Evolutionary conservation across 2,797 vertebrate genomes (phyloP).

Genomic region (Acanthornis magna): DNA sequence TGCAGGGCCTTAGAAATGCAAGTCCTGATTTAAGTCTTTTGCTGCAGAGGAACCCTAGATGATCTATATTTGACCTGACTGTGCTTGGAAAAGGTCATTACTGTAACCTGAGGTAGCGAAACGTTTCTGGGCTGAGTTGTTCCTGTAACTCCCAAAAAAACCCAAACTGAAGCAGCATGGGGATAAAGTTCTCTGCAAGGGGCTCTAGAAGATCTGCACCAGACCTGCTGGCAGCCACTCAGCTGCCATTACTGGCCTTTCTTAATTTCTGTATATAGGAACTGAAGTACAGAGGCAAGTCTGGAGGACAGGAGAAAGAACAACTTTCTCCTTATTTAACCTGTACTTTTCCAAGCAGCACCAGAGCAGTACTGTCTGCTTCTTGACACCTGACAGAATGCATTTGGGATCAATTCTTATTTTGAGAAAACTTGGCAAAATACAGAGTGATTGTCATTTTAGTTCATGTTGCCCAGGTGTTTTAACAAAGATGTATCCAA

Average conservation of each 20-base stretch:
- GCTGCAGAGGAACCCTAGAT: conserved; percentile 53
- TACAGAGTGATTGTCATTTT: background rate
- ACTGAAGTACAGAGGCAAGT: background rate
- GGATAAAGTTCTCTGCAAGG: background rate
- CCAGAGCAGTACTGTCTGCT: background rate
- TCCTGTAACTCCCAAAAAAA: background rate
- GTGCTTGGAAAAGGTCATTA: conserved; percentile 58
- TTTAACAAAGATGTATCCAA: background rate
- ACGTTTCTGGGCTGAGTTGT: conserved; percentile 8
- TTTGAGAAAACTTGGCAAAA: background rate
- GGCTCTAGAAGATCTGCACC: background rate
- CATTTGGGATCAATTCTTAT: background rate
- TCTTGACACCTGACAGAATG: background rate
- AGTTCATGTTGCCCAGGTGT: background rate
- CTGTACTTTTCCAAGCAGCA: background rate
- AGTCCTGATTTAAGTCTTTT: background rate
- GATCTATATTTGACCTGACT: conserved; percentile 62
- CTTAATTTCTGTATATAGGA: background rate
- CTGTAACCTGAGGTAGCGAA: conserved; percentile 46
- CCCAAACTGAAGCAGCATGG: background rate
- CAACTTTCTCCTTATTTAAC: background rate
- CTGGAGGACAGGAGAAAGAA: background rate
- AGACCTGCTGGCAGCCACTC: background rate
- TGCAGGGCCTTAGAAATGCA: background rate
- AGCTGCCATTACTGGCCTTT: background rate